These are phyloP conservation scores for Tyto alba DNA, from an alignment of 2,113 vertebrate species.

Conservation along the genomic window DNA sequence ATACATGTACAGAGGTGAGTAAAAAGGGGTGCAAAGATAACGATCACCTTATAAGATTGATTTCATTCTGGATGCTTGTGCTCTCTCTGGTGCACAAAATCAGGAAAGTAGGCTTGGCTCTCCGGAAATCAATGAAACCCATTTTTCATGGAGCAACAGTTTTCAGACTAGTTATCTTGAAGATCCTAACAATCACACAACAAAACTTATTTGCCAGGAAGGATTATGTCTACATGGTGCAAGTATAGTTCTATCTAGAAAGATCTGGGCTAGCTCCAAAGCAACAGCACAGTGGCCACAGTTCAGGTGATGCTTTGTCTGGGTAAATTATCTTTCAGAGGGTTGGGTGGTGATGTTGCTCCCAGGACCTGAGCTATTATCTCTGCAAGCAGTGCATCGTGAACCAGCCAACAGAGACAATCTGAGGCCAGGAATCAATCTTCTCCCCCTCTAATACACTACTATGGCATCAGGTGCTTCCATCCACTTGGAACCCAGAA, in stretches of 20 bases:
- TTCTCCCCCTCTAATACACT: background rate
- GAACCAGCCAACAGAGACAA: background rate
- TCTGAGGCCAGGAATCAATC: background rate
- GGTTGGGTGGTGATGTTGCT: background rate
- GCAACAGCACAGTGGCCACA: background rate
- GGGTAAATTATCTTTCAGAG: background rate
- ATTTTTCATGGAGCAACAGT: background rate
- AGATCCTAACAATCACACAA: background rate
- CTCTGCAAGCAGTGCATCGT: background rate
- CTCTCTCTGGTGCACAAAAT: background rate
- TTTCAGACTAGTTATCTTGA: background rate
- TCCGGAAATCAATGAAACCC: background rate
- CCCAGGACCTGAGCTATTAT: background rate
- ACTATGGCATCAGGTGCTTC: background rate
- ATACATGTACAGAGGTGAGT: background rate
- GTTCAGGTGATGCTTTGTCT: background rate
- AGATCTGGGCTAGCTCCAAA: background rate
- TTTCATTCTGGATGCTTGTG: background rate
- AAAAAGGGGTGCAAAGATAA: background rate
- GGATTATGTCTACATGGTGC: background rate
- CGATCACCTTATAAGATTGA: rapidly evolving
- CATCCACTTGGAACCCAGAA: background rate
- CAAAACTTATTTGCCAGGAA: background rate
- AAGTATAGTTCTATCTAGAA: background rate
- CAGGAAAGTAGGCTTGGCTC: background rate